phyloP scores from a whole-genome alignment of 2,113 vertebrate species.

The Thamnaconus septentrionalis region DNA sequence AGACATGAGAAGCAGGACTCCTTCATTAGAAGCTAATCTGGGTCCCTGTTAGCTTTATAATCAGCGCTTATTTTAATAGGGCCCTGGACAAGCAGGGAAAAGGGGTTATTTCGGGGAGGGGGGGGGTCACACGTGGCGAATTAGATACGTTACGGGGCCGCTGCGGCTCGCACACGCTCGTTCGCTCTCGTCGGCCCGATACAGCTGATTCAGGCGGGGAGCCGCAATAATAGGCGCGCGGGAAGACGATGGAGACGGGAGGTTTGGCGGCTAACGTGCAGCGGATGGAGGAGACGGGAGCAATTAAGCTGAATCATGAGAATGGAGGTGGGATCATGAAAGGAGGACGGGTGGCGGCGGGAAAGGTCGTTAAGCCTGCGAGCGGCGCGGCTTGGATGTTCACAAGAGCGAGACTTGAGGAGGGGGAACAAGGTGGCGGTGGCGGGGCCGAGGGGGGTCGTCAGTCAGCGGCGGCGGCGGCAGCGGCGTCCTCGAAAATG shows the following conservation, averaged over 20 bases:
- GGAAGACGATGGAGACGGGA: slow-evolving; percentile 45
- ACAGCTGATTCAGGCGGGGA: slow-evolving; percentile 43
- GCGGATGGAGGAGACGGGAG: slow-evolving; percentile 36
- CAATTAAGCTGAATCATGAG: slow-evolving; percentile 70
- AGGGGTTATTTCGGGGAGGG: slow-evolving; percentile 26
- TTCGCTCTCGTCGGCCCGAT: slow-evolving; percentile 4
- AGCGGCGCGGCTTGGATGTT: slow-evolving; percentile 30
- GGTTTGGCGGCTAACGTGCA: slow-evolving; percentile 35
- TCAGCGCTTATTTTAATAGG: slow-evolving; percentile 54
- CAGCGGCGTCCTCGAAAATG: slow-evolving; percentile 12
- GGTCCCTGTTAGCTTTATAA: slow-evolving; percentile 51
- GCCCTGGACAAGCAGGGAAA: slow-evolving; percentile 47
- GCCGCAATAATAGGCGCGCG: slow-evolving; percentile 29
- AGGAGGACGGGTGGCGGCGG: slow-evolving; percentile 13
- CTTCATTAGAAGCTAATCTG: slow-evolving; percentile 53
- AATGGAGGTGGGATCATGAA: slow-evolving; percentile 42
- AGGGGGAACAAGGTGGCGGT: slow-evolving; percentile 16
- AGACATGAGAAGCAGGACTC: slow-evolving; percentile 29
- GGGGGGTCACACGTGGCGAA: slow-evolving; percentile 48
- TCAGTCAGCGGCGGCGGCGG: slow-evolving; percentile 10
- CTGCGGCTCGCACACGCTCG: slow-evolving; percentile 4
- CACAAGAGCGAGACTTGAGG: slow-evolving; percentile 17
- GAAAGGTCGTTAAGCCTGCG: slow-evolving; percentile 42
- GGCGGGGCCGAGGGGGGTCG: slow-evolving; percentile 3
- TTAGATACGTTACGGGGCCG: slow-evolving; percentile 18